Percentiles rank a stretch among this genome's conserved stretches.
Evolutionary conservation across 2,113 vertebrate genomes (phyloP).

Genomic region (Baryphthengus martii): DNA sequence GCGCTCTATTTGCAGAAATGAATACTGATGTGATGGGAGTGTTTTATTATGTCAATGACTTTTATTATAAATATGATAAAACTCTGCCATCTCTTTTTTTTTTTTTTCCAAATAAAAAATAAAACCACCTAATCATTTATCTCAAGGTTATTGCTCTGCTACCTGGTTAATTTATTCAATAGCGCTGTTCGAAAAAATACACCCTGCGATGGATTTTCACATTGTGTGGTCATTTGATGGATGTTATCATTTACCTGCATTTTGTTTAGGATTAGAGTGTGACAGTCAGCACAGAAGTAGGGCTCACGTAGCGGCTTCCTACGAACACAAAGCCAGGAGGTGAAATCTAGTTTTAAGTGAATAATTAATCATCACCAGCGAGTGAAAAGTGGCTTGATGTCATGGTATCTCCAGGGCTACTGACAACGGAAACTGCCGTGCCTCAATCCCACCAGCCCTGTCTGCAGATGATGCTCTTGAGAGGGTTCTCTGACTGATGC

Average conservation of each 20-base stretch:
- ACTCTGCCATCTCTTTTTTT: conserved; percentile 17
- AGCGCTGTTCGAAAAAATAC: neutral
- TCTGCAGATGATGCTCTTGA: neutral
- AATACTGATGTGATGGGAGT: conserved; percentile 75
- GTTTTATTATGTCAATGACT: conserved; percentile 75
- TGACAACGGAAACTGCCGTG: neutral
- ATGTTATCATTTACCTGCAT: neutral
- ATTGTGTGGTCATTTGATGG: conserved; percentile 5
- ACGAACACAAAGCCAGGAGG: neutral
- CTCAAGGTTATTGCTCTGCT: conserved; percentile 31
- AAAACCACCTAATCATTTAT: conserved; percentile 43
- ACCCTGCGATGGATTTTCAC: conserved; percentile 7
- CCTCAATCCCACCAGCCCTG: neutral
- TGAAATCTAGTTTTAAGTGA: neutral
- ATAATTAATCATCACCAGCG: neutral
- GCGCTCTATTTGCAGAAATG: conserved; percentile 77
- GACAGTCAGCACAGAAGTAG: neutral
- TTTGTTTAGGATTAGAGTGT: conserved; percentile 9
- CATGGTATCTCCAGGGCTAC: neutral
- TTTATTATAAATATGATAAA: conserved; percentile 73
- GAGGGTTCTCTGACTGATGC: neutral
- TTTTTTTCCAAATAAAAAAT: neutral
- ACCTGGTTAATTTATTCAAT: conserved; percentile 39
- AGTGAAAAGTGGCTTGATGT: neutral
- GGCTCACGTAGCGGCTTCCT: neutral